These are phyloP conservation scores for Fragum sueziense DNA, from an alignment of 2,888 invertebrate species.

Conservation along the genomic window DNA sequence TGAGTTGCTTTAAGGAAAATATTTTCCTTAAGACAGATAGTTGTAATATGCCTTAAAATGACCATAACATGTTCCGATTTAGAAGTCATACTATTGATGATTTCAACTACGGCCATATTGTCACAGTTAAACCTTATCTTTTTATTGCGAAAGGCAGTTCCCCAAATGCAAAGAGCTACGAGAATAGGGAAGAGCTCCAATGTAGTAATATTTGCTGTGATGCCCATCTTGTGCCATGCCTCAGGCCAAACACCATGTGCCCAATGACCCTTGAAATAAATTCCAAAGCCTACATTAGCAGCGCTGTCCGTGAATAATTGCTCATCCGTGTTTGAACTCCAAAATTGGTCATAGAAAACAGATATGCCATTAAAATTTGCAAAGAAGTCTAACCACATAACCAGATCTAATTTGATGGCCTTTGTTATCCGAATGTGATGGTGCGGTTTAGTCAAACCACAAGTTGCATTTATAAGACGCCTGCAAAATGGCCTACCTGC, in stretches of 20 bases:
- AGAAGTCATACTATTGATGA: conserved; percentile 7
- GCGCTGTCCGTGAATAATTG: conserved; percentile 45
- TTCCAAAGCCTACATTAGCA: conserved; percentile 23
- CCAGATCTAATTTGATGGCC: conserved; percentile 22
- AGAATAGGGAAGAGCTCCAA: conserved; percentile 32
- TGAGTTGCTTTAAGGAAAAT: not conserved
- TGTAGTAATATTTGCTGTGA: conserved; percentile 12
- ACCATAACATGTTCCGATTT: conserved; percentile 14
- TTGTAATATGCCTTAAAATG: not conserved
- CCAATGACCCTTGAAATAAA: conserved; percentile 29
- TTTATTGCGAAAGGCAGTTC: conserved; percentile 1
- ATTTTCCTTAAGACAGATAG: not conserved
- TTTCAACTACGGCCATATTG: conserved; percentile 15
- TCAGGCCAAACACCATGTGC: conserved; percentile 12
- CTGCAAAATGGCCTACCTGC: conserved; percentile 41
- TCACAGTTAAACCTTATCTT: conserved; percentile 26
- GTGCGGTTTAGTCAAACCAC: conserved; percentile 30
- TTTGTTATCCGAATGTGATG: conserved; percentile 30
- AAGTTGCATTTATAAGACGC: conserved; percentile 34
- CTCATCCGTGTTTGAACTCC: conserved; percentile 32
- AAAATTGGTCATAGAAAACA: conserved; percentile 35
- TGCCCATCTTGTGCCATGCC: conserved; percentile 5
- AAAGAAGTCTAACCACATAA: conserved; percentile 41
- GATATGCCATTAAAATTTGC: conserved; percentile 30
- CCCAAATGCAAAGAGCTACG: conserved; percentile 23